phyloP scores from a whole-genome alignment of 2,797 vertebrate species.

The Coracias cyanogaster region DNA sequence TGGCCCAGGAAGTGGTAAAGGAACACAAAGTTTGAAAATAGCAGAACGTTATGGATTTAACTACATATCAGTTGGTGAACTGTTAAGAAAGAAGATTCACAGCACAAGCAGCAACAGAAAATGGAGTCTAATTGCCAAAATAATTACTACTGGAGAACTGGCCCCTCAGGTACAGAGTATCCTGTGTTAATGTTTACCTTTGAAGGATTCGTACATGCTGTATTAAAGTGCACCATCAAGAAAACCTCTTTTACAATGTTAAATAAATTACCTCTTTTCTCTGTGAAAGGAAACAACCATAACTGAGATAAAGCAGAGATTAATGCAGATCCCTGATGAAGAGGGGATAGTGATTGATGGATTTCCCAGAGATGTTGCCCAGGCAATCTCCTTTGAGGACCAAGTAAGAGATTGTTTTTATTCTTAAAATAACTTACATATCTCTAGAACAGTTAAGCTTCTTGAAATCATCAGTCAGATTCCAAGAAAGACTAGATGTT shows the following conservation, averaged over 20 bases:
- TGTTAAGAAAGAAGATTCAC: constrained; percentile 97
- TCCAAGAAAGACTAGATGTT: neutral
- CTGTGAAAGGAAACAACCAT: constrained; percentile 94
- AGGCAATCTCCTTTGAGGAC: constrained; percentile 97
- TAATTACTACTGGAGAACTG: constrained; percentile 97
- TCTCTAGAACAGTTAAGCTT: neutral
- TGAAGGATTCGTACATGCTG: neutral
- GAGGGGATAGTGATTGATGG: constrained; percentile 96
- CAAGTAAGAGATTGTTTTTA: constrained; percentile 86
- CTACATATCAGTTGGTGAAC: constrained; percentile 95
- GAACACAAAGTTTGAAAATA: constrained; percentile 97
- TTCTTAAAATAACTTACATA: constrained; percentile 28
- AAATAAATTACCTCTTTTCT: constrained; percentile 29
- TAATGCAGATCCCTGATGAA: constrained; percentile 97
- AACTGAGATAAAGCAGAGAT: constrained; percentile 97
- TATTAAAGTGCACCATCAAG: neutral
- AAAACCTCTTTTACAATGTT: neutral
- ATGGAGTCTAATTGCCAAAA: constrained; percentile 98
- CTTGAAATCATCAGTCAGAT: neutral
- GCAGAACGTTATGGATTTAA: constrained; percentile 96
- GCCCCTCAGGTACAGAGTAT: constrained; percentile 90
- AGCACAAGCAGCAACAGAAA: constrained; percentile 97
- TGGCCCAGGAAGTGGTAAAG: constrained; percentile 97
- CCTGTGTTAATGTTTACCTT: neutral
- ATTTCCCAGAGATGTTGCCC: constrained; percentile 95